These are phyloP conservation scores for Olivierus martensii DNA, from an alignment of 1,140 invertebrate genomes.

Conservation along the genomic window DNA sequence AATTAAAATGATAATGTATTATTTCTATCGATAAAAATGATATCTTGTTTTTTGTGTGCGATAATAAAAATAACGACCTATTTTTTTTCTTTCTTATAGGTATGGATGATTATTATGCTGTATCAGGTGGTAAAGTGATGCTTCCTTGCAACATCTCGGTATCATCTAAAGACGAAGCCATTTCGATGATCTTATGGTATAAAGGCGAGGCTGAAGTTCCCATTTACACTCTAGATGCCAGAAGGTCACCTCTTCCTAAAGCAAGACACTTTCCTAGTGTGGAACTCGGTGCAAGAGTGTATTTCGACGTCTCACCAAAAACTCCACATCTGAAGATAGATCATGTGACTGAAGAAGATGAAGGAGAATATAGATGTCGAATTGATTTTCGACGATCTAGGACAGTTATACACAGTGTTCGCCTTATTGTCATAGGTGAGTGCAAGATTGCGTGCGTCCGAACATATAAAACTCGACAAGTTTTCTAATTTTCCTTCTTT, in stretches of 20 bases:
- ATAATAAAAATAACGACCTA: too few species aligned
- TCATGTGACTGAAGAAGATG: constrained; percentile 10
- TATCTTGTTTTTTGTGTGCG: too few species aligned
- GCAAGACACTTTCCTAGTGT: constrained; percentile 16
- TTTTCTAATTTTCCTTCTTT: too few species aligned
- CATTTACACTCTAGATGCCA: constrained; percentile 47
- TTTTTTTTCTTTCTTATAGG: too few species aligned
- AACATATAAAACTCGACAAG: too few species aligned
- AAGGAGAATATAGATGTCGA: constrained; percentile 18
- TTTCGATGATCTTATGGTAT: constrained; percentile 71
- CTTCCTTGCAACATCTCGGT: constrained; percentile 65
- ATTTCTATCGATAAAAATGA: too few species aligned
- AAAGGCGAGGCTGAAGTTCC: constrained; percentile 47
- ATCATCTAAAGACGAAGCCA: constrained; percentile 50
- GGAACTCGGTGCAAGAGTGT: constrained; percentile 12
- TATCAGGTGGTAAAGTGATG: constrained; percentile 55
- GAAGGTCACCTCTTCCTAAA: constrained; percentile 13
- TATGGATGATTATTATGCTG: constrained; percentile 26
- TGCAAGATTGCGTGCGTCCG: not conserved
- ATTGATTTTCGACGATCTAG: constrained; percentile 17
- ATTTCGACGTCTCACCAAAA: constrained; percentile 15
- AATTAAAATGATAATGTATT: too few species aligned
- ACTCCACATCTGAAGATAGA: constrained; percentile 14
- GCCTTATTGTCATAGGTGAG: constrained; percentile 15
- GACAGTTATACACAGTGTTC: constrained; percentile 13